A percentile compares a stretch with the other conserved stretches of the same genome.
Evolutionary conservation across 1,140 invertebrate species (phyloP).

Genomic region (Macrobrachium rosenbergii): DNA sequence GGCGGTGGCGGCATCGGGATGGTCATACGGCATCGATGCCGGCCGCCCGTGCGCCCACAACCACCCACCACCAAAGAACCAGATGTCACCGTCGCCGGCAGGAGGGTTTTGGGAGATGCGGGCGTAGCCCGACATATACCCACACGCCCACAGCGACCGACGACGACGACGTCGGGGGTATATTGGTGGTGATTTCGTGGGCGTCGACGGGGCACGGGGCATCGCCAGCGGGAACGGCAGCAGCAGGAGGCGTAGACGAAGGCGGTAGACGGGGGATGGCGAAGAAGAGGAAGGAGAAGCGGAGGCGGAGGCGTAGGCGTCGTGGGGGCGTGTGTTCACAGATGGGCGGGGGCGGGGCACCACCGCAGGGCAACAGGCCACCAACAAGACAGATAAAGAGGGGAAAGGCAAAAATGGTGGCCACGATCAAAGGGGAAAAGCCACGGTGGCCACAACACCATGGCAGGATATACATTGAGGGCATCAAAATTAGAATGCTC

Average conservation of each 20-base stretch:
- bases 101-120: too few relatives aligned
- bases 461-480: conserved; percentile 55
- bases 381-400: conserved; percentile 66
- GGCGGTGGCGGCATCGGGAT: too few relatives aligned
- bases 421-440: conserved; percentile 50
- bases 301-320: conserved; percentile 37
- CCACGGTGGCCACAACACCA: conserved; percentile 59
- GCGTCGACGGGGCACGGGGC: background rate
- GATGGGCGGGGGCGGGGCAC: conserved; percentile 10
- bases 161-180: conserved; percentile 10
- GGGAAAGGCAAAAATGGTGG: conserved; percentile 64
- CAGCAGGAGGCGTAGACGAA: background rate
- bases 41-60: background rate
- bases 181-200: too few relatives aligned
- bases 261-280: background rate
- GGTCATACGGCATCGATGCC: too few relatives aligned
- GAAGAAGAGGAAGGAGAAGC: too few relatives aligned
- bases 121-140: too few relatives aligned
- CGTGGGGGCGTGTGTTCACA: conserved; percentile 30
- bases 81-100: background rate
- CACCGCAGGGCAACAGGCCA: conserved; percentile 57
- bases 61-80: background rate
- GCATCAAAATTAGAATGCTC: conserved; percentile 14
- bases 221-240: background rate
- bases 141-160: background rate